phyloP scores from a whole-genome alignment of 2,113 vertebrate species.

The Tauraco erythrolophus region DNA sequence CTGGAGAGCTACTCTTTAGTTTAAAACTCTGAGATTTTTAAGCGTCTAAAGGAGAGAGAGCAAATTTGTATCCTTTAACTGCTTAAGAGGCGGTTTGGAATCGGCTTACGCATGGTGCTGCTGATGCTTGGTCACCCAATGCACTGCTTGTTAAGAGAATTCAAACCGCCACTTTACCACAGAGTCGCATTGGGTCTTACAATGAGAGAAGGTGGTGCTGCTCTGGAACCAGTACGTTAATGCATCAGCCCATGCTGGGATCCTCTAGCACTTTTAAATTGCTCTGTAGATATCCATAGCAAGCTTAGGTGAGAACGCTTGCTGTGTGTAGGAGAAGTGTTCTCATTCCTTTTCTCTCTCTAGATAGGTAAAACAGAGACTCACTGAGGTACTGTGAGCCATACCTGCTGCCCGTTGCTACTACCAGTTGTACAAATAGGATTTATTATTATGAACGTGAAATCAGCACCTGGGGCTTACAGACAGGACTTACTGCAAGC shows the following conservation, averaged over 20 bases:
- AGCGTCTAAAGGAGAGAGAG: not conserved
- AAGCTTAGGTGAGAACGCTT: not conserved
- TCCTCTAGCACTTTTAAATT: not conserved
- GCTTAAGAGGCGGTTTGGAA: not conserved
- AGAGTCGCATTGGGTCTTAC: not conserved
- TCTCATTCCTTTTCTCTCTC: not conserved
- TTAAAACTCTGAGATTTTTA: not conserved
- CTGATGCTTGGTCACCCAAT: not conserved
- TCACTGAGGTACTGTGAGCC: not conserved
- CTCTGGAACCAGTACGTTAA: not conserved
- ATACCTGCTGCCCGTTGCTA: not conserved
- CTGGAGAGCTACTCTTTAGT: not conserved
- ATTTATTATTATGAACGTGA: not conserved
- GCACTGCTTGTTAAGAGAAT: not conserved
- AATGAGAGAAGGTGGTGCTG: not conserved
- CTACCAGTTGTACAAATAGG: not conserved
- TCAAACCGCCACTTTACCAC: not conserved
- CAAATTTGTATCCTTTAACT: not conserved
- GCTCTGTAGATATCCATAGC: not conserved
- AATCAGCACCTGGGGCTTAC: not conserved
- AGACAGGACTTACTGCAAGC: not conserved
- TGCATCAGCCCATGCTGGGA: not conserved
- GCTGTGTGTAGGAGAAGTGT: accelerated
- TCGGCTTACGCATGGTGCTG: not conserved
- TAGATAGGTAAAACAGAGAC: not conserved